These are phyloP conservation scores for Erpobdella octoculata DNA, from an alignment of 2,888 invertebrate genomes.

Conservation along the genomic window DNA sequence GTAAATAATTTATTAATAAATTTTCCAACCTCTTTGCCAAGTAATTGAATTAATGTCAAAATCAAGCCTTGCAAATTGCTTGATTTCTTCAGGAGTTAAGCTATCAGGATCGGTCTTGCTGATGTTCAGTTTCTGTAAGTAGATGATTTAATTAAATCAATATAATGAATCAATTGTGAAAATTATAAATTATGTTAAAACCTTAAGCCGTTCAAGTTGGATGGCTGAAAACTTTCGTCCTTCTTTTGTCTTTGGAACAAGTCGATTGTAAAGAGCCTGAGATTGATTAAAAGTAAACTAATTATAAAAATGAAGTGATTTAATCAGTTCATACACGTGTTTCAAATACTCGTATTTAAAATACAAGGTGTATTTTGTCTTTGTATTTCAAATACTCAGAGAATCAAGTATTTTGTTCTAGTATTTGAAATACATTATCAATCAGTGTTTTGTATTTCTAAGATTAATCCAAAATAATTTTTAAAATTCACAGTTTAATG, in stretches of 20 bases:
- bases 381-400: no score
- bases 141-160: not conserved
- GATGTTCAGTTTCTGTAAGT: slow-evolving; percentile 63
- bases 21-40: slow-evolving; percentile 76
- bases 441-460: no score
- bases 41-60: slow-evolving; percentile 81
- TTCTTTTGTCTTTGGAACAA: slow-evolving; percentile 78
- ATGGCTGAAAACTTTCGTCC: slow-evolving; percentile 74
- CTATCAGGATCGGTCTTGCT: slow-evolving; percentile 73
- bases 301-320: no score
- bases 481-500: no score
- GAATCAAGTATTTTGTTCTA: no score
- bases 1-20: not conserved
- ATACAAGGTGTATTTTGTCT: no score
- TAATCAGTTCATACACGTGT: no score
- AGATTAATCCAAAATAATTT: no score
- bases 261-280: slow-evolving; percentile 67
- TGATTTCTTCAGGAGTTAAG: slow-evolving; percentile 70
- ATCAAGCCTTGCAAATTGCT: slow-evolving; percentile 73
- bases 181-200: slow-evolving; percentile 32
- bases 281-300: no score
- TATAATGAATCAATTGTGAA: not conserved
- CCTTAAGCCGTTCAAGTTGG: slow-evolving; percentile 64
- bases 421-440: no score
- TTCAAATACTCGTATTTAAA: no score